Percentiles rank a stretch among this genome's conserved stretches.
phyloP scores from a whole-genome alignment of 2,113 vertebrate species.

The Clarias magur region DNA sequence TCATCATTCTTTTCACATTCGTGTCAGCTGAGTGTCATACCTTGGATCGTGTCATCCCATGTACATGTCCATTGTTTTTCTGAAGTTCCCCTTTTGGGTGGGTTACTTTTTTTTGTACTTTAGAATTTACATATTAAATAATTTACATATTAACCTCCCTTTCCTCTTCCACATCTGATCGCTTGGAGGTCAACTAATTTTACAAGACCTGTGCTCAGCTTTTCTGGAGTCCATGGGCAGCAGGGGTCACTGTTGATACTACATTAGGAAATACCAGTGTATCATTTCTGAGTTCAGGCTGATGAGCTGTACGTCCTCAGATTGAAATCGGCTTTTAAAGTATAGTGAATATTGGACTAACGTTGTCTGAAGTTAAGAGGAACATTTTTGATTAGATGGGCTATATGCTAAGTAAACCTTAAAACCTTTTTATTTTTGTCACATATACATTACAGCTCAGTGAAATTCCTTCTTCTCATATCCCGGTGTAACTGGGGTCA shows the following conservation, averaged over 20 bases:
- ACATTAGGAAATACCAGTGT: not conserved
- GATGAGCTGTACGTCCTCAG: not conserved
- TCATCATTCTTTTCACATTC: not conserved
- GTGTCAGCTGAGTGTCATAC: no score
- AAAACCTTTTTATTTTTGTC: no score
- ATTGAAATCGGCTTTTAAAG: not conserved
- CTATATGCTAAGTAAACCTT: not conserved
- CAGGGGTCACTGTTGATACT: conserved; percentile 66
- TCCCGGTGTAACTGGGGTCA: no score
- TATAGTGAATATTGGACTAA: not conserved
- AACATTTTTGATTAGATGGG: no score
- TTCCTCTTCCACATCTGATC: not conserved
- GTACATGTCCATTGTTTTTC: not conserved
- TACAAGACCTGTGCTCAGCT: not conserved
- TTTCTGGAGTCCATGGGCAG: conserved; percentile 53
- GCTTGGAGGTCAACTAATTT: not conserved
- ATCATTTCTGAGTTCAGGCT: not conserved
- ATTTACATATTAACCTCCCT: not conserved
- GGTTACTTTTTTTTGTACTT: not conserved
- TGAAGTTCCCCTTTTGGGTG: not conserved
- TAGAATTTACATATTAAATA: not conserved
- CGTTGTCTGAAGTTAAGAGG: not conserved
- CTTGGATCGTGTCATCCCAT: no score
- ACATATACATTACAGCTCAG: no score
- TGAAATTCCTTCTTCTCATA: no score